Percentiles rank a stretch among this genome's conserved stretches.
phyloP scores from a whole-genome alignment of 2,888 invertebrate genomes.

The Itoplectis maculator region DNA sequence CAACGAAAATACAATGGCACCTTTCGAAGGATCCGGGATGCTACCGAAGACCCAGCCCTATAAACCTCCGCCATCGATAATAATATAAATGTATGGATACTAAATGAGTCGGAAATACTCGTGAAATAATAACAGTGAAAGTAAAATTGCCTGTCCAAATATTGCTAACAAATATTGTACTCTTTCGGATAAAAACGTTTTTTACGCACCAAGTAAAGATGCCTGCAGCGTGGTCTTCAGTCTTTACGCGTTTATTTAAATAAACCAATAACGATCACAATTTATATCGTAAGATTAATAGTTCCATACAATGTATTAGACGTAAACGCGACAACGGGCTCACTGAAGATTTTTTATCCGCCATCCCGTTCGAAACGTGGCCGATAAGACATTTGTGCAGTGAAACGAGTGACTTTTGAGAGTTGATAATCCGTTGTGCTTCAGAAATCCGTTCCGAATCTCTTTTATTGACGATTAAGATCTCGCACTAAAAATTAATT shows the following conservation, averaged over 20 bases:
- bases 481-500: constrained; percentile 13
- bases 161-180: background rate
- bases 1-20: constrained; percentile 71
- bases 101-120: background rate
- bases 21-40: constrained; percentile 45
- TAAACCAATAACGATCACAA: constrained; percentile 68
- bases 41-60: constrained; percentile 46
- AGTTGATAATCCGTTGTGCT: constrained; percentile 35
- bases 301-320: constrained; percentile 59
- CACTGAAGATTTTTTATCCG: constrained; percentile 44
- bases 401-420: constrained; percentile 4
- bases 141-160: background rate
- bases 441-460: constrained; percentile 23
- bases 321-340: constrained; percentile 54
- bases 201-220: too few relatives aligned
- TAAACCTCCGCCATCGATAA: constrained; percentile 67
- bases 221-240: constrained; percentile 48
- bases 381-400: constrained; percentile 19
- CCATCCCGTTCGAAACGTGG: background rate
- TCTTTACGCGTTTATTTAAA: constrained; percentile 70
- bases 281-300: constrained; percentile 65
- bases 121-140: background rate
- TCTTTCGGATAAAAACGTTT: background rate
- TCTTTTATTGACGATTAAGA: background rate
- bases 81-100: constrained; percentile 59